Percentiles rank a stretch among this genome's conserved stretches.
phyloP scores from a whole-genome alignment of 1,140 invertebrate genomes.

The Homalodisca vitripennis region DNA sequence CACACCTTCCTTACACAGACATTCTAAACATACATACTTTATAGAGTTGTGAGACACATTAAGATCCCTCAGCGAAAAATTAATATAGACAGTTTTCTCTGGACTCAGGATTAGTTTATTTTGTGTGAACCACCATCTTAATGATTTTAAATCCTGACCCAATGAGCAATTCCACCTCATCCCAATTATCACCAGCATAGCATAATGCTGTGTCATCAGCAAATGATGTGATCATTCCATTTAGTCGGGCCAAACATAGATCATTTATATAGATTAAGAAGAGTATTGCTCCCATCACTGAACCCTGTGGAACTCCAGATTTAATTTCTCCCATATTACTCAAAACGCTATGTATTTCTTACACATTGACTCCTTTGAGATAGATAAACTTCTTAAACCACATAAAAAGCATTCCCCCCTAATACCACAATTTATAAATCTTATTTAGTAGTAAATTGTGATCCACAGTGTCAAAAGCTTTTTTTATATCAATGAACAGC shows the following conservation, averaged over 20 bases:
- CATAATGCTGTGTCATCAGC: conserved; percentile 1
- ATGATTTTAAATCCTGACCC: too few relatives aligned
- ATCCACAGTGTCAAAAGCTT: conserved; percentile 3
- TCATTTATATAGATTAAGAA: conserved; percentile 19
- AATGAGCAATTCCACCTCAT: too few relatives aligned
- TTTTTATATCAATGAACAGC: not conserved
- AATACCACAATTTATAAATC: not conserved
- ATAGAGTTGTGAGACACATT: too few relatives aligned
- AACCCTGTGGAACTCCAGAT: not conserved
- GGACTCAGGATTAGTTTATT: too few relatives aligned
- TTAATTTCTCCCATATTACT: not conserved
- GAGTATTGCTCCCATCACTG: not conserved
- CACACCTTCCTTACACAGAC: too few relatives aligned
- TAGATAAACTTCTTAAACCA: conserved; percentile 5
- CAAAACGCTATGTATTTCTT: not conserved
- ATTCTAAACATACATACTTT: too few relatives aligned
- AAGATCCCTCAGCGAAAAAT: too few relatives aligned
- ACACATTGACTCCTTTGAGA: not conserved
- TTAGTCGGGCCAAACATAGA: not conserved
- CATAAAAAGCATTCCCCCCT: not conserved
- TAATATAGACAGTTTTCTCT: too few relatives aligned
- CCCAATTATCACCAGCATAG: too few relatives aligned
- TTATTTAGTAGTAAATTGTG: not conserved
- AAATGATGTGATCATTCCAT: not conserved
- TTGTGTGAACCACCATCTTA: too few relatives aligned